A percentile compares a stretch with the other conserved stretches of the same genome.
These are phyloP conservation scores for Pteruthius melanotis DNA, from an alignment of 2,113 vertebrate species.

Conservation along the genomic window DNA sequence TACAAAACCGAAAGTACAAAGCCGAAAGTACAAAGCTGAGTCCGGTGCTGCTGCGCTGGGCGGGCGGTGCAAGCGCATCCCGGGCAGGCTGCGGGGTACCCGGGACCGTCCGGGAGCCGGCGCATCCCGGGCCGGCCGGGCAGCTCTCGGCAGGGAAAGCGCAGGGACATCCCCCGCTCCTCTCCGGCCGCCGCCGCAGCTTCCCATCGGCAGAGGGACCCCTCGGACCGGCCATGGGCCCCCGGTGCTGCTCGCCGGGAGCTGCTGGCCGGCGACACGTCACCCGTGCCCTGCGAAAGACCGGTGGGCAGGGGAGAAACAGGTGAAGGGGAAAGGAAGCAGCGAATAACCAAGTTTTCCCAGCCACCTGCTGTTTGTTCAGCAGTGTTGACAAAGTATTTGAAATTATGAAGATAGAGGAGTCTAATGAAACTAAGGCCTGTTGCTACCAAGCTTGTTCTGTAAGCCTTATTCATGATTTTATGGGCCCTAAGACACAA, in stretches of 20 bases:
- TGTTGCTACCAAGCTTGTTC: background rate
- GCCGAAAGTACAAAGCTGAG: fast-evolving
- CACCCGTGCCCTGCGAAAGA: constrained; percentile 2
- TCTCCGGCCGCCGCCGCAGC: background rate
- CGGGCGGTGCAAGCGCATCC: fast-evolving
- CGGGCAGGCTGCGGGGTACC: too few relatives aligned
- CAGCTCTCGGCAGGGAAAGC: fast-evolving
- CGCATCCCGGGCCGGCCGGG: background rate
- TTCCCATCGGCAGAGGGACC: constrained; percentile 34
- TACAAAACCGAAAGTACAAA: fast-evolving
- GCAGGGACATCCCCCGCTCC: fast-evolving
- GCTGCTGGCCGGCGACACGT: background rate
- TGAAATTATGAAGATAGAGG: background rate
- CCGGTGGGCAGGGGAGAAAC: background rate
- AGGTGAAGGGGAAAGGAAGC: background rate
- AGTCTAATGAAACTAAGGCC: background rate
- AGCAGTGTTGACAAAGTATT: background rate
- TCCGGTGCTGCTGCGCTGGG: background rate
- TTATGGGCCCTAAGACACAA: background rate
- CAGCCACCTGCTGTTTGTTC: background rate
- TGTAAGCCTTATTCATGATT: background rate
- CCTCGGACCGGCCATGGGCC: constrained; percentile 9
- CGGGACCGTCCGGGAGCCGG: too few relatives aligned
- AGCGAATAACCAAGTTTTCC: constrained; percentile 9
- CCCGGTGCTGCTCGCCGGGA: background rate